Base-by-base conservation (phyloP, 53 echinoderm and acorn worm species). In the Echinometra lucunter region DNA sequence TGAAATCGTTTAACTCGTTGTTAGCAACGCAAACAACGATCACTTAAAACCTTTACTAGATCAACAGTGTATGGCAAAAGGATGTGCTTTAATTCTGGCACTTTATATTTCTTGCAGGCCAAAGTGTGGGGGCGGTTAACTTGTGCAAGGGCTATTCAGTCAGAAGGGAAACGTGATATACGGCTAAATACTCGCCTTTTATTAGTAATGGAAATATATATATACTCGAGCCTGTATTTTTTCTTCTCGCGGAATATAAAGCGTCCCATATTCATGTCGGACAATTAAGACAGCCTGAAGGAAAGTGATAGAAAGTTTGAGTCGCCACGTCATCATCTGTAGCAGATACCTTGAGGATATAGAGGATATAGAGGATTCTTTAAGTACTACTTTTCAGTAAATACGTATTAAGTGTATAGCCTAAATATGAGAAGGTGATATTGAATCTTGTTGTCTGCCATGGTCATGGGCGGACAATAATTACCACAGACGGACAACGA, bases 11-110 rank as follows among this genome's bases (percentile, higher is more conserved):
- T 11, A 70, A 13, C 10, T 2, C 34, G 70, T 34, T 34, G 30
- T 30, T 30, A 70, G 70, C 70, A 70, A 70, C 70, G 70, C 70
- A 70, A 70, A 70, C 70, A 70, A 12, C 34, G 70, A 70, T 70
- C 70, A 32, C 11, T 70, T 70, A n/a, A 70, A 70, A 70, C 30
- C 12, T 11, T 13, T 70, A 30, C 13, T n/a, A 70, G n/a, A 70
- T 70, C 70, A 70, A 70, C 70, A 70, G 11, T 70, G 27, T 32
- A 70, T 34, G 10, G 70, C 34, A 70, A 11, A 11, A 70, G 70
- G 70, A 70, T 70, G 70, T 70, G 34, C 70, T 70, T 30, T 32
- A 32, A 13, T 13, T 11, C 53, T 53, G 53, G 2, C 8, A 6
- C 9, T 4, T 6, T 4, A 49, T 6, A 6, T 6, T 4, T 9